Evolutionary conservation across 2,888 invertebrate species (phyloP).

Genomic region (Escarpia spicata): DNA sequence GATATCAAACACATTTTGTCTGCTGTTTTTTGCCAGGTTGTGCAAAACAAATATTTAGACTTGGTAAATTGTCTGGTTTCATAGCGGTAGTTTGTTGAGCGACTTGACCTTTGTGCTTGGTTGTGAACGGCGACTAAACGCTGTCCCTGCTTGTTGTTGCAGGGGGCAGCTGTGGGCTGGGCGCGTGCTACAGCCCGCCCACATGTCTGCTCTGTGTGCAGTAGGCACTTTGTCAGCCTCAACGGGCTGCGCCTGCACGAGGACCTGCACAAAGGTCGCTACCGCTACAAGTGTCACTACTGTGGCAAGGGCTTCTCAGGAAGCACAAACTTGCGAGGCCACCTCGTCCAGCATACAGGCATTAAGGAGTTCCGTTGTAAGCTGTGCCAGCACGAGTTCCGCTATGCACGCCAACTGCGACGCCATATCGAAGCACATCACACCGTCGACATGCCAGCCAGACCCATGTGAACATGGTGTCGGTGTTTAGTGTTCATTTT

Average conservation of each 20-base stretch:
- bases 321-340: constrained; percentile 5
- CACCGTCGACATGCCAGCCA: background rate
- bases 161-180: background rate
- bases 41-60: background rate
- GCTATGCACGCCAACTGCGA: background rate
- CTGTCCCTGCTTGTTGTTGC: constrained; percentile 6
- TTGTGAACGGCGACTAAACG: background rate
- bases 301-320: constrained; percentile 17
- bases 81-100: background rate
- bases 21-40: background rate
- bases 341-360: background rate
- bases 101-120: constrained; percentile 2
- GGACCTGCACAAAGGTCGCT: constrained; percentile 16
- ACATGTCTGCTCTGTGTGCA: constrained; percentile 8
- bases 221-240: constrained; percentile 3
- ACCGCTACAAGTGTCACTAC: constrained; percentile 7
- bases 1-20: background rate
- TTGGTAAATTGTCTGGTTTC: background rate
- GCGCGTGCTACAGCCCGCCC: background rate
- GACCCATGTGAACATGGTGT: background rate
- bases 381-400: background rate
- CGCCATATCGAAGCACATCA: background rate
- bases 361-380: background rate
- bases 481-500: background rate
- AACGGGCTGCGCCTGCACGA: background rate